Percentiles rank a stretch among this genome's conserved stretches.
Conservation (phyloP, 1,140 invertebrate species). For the Bombus confusus region DNA sequence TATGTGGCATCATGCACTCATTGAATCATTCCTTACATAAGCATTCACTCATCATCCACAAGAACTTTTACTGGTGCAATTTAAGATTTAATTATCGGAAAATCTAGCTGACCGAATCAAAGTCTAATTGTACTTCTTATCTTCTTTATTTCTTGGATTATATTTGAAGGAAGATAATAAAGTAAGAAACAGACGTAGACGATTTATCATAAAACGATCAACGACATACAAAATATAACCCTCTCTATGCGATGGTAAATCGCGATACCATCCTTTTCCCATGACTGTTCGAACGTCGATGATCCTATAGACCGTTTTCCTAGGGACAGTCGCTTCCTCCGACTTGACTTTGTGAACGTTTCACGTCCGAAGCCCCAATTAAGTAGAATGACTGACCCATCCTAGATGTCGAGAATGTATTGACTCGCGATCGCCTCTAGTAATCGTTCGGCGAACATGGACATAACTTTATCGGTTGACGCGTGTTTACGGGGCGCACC, state of each 20-base stretch:
- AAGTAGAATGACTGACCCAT: conserved; percentile 70
- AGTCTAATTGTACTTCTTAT: too few relatives aligned
- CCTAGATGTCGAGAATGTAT: conserved; percentile 45
- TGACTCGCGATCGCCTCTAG: conserved; percentile 6
- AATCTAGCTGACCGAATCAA: too few relatives aligned
- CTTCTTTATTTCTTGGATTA: too few relatives aligned
- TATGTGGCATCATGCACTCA: too few relatives aligned
- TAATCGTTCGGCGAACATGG: not conserved
- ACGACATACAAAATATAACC: too few relatives aligned
- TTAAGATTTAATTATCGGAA: too few relatives aligned
- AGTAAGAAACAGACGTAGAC: not conserved
- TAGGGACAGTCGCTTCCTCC: conserved; percentile 61
- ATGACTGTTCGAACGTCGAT: conserved; percentile 36
- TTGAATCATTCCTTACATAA: too few relatives aligned
- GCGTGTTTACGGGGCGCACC: conserved; percentile 66
- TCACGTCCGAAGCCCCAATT: conserved; percentile 72
- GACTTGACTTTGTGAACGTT: conserved; percentile 70
- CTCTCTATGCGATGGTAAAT: not conserved
- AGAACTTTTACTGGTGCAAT: too few relatives aligned
- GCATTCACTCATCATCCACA: too few relatives aligned
- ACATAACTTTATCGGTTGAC: conserved; percentile 53
- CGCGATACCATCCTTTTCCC: conserved; percentile 32
- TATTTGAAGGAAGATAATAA: too few relatives aligned
- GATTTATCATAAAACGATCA: not conserved
- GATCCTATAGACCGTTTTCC: conserved; percentile 41